phyloP scores from a whole-genome alignment of 2,888 invertebrate species.

The Himalopsyche anomala region DNA sequence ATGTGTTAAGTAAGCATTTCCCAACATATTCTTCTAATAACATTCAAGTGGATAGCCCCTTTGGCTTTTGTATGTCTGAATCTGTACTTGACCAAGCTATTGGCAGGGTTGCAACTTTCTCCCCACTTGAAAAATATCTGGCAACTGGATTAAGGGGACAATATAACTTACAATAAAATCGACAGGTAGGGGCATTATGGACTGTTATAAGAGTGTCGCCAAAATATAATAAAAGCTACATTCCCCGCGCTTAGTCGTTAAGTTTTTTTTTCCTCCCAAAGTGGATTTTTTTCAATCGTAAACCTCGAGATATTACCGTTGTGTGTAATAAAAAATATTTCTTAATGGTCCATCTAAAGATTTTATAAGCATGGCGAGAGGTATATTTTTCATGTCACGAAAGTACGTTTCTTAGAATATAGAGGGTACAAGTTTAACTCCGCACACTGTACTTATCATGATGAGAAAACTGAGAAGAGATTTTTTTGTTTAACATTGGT shows the following conservation, averaged over 20 bases:
- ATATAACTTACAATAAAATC: conserved; percentile 34
- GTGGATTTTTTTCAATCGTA: conserved; percentile 13
- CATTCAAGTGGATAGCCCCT: no score
- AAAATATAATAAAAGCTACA: conserved; percentile 30
- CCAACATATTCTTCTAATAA: no score
- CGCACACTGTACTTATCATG: no score
- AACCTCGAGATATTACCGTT: background rate
- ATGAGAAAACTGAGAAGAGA: background rate
- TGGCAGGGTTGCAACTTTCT: no score
- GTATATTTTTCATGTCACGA: background rate
- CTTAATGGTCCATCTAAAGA: background rate
- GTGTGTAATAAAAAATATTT: background rate
- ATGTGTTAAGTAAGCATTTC: no score
- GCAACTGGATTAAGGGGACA: background rate
- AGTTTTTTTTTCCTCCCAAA: background rate
- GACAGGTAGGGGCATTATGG: background rate
- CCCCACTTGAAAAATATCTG: no score
- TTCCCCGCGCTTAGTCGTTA: background rate
- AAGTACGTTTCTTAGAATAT: background rate
- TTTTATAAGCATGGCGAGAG: background rate
- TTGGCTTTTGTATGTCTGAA: no score
- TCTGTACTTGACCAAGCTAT: no score
- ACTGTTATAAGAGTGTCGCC: background rate
- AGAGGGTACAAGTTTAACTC: background rate
- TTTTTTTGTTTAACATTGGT: no score